These are phyloP conservation scores for Coreoperca whiteheadi DNA, from an alignment of 2,113 vertebrate genomes.

Conservation along the genomic window DNA sequence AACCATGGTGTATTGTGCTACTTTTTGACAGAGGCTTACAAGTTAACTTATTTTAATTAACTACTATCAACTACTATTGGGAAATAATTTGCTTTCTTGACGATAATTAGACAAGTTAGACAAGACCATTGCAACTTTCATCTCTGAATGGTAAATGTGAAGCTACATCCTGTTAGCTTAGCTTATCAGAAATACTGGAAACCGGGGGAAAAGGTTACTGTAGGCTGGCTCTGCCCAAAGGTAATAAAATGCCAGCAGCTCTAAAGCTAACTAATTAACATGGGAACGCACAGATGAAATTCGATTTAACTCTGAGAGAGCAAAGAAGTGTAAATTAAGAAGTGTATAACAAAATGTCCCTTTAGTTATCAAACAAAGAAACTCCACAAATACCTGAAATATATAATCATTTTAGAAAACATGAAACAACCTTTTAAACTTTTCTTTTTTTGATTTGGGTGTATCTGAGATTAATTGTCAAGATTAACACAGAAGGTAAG, in stretches of 20 bases:
- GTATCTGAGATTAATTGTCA: background rate
- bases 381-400: background rate
- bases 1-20: too few relatives aligned
- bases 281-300: background rate
- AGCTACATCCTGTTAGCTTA: background rate
- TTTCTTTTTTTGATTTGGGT: slow-evolving; percentile 1
- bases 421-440: background rate
- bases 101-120: background rate
- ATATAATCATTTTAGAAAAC: background rate
- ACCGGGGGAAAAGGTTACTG: background rate
- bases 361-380: background rate
- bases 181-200: background rate
- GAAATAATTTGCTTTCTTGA: background rate
- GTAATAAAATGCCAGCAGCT: background rate
- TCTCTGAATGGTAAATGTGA: background rate
- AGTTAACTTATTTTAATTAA: too few relatives aligned
- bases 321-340: too few relatives aligned
- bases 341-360: background rate
- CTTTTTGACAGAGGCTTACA: too few relatives aligned
- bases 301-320: background rate
- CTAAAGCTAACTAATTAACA: background rate
- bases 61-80: too few relatives aligned
- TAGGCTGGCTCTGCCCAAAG: background rate
- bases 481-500: background rate
- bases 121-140: background rate